phyloP scores from a whole-genome alignment of 2,888 invertebrate species.

The Mongoloraphidia duomilia region DNA sequence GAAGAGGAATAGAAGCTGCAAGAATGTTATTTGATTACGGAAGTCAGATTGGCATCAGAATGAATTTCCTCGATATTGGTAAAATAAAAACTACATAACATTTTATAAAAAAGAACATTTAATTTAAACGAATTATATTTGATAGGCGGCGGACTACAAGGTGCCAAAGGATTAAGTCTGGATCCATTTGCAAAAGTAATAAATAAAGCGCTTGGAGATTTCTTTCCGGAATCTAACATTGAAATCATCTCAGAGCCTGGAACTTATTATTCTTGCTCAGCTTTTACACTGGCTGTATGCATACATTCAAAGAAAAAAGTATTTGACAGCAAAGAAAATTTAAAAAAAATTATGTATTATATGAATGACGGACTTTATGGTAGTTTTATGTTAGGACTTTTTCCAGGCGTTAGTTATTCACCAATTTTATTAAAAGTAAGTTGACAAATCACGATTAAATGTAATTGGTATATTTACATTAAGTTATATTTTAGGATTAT shows the following conservation, averaged over 20 bases:
- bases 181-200: conserved; percentile 1
- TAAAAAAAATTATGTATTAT: no score
- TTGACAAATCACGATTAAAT: no score
- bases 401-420: no score
- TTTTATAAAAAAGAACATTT: no score
- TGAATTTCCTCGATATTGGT: conserved; percentile 3
- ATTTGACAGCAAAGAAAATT: no score
- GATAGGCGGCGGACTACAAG: conserved; percentile 23
- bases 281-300: conserved; percentile 8
- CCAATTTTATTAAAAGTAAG: no score
- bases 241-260: conserved; percentile 12
- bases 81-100: no score
- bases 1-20: conserved; percentile 18
- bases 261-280: conserved; percentile 10
- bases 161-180: conserved; percentile 8
- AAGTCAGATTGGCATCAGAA: neutral
- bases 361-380: no score
- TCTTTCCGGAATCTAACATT: conserved; percentile 8
- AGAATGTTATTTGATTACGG: conserved; percentile 19
- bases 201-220: conserved; percentile 6
- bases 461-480: no score
- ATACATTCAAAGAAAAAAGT: conserved; percentile 9
- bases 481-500: no score
- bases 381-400: no score
- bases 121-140: no score